These are phyloP conservation scores for Drosophila prostipennis DNA, from an alignment of 2,888 invertebrate species.

Conservation along the genomic window DNA sequence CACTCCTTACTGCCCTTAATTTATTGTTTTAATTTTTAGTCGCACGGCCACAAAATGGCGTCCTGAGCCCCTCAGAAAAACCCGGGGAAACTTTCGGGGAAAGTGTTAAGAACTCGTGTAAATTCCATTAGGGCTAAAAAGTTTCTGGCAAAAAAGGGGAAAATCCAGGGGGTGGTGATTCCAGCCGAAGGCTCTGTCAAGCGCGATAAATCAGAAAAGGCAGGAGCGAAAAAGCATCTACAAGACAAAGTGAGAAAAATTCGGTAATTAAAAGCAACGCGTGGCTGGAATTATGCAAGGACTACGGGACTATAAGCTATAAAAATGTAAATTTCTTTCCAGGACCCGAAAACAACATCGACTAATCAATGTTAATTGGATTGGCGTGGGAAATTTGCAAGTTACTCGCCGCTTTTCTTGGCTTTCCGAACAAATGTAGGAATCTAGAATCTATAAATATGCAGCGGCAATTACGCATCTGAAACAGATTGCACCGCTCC, in stretches of 20 bases:
- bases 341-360: conserved; percentile 23
- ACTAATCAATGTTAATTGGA: conserved; percentile 74
- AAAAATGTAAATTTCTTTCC: conserved; percentile 64
- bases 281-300: conserved; percentile 68
- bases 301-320: conserved; percentile 45
- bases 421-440: conserved; percentile 2
- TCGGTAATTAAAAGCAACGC: conserved; percentile 60
- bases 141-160: conserved; percentile 8
- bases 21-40: conserved; percentile 76
- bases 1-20: conserved; percentile 45
- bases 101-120: conserved; percentile 77
- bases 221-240: conserved; percentile 15
- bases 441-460: conserved; percentile 33
- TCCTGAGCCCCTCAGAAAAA: conserved; percentile 28
- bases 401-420: conserved; percentile 10
- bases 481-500: conserved; percentile 40
- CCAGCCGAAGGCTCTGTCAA: conserved; percentile 38
- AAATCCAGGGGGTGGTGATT: background rate
- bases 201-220: conserved; percentile 61
- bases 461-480: conserved; percentile 57
- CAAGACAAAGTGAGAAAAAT: conserved; percentile 26
- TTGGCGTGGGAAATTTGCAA: conserved; percentile 47
- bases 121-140: conserved; percentile 69
- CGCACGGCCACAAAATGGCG: conserved; percentile 60
- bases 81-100: conserved; percentile 50